Conservation (phyloP, 2,888 invertebrate species). For the Caenorhabditis angaria region DNA sequence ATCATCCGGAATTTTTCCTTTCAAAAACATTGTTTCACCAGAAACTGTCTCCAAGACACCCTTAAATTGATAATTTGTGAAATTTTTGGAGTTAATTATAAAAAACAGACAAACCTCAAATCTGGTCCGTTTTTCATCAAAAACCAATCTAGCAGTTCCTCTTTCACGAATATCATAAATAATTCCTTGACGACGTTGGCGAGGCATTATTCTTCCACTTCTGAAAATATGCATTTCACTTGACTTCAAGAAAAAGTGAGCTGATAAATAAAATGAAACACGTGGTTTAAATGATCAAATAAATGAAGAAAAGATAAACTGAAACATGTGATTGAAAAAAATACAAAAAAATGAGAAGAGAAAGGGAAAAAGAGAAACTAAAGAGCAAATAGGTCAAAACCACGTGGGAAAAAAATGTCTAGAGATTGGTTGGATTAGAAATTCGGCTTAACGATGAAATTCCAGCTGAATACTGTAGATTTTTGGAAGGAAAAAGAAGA, state of each 20-base stretch:
- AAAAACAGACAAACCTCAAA: slow-evolving; percentile 23
- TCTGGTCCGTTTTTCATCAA: slow-evolving; percentile 32
- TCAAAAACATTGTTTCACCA: slow-evolving; percentile 39
- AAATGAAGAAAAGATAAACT: slow-evolving; percentile 2
- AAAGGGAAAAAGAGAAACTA: not conserved
- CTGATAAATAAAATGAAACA: not conserved
- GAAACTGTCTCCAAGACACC: slow-evolving; percentile 37
- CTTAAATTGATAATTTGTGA: slow-evolving; percentile 5
- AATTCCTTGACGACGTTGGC: slow-evolving; percentile 42
- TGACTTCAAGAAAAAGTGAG: too few species aligned
- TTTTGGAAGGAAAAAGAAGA: too few species aligned
- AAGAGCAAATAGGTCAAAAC: not conserved
- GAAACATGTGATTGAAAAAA: not conserved
- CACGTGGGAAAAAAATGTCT: not conserved
- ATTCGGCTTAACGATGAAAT: too few species aligned
- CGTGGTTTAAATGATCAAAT: slow-evolving; percentile 3
- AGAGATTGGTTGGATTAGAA: not conserved
- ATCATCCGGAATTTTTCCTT: slow-evolving; percentile 20
- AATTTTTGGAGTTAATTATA: not conserved
- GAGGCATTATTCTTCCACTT: too few species aligned
- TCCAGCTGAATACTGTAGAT: too few species aligned
- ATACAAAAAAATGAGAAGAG: not conserved
- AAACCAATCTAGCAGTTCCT: slow-evolving; percentile 39
- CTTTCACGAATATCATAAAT: slow-evolving; percentile 37
- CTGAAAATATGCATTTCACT: too few species aligned